Evolutionary conservation across 2,797 vertebrate species (phyloP), one percentile per base, ranked within the genome.

Genomic region (Nannoperca australis): DNA sequence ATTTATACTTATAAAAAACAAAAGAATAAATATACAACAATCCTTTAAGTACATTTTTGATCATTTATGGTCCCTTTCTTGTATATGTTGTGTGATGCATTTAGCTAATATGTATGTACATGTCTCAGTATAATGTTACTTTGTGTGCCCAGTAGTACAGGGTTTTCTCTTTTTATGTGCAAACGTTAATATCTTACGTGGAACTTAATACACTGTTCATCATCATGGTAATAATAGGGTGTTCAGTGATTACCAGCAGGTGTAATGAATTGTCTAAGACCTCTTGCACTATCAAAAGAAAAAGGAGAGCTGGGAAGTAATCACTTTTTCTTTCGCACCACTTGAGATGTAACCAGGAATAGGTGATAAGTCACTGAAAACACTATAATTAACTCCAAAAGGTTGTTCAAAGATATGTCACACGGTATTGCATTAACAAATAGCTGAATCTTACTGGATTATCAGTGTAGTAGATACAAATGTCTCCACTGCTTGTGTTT

Each of bases 331-430:
- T 60, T 59, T 60, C 58, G 27, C n/a, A 14, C 24, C 22, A 7
- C 24, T 27, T 81, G 0, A 78, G 58, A 85, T 68, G 49, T 8
- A 84, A 84, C 85, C 82, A 83, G 38, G 5, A 59, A 27, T 81
- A 65, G 82, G 20, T 15, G 56, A 27, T 81, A 65, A 84, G 20
- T 15, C n/a, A 38, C 17, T 65, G 44, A 64, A 78, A 70, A 55
- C 6, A 44, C 30, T 63, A 56, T 17, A 38, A 49, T 58, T 34
- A 45, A 32, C 34, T 44, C 0, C 1, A 61, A 76, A 38, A 51
- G 13, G 11, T 45, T 45, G n/a, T 34, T 76, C 32, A 54, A 55
- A 83, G 18, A 54, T 13, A 38, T 32, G 0, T 61, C 32, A 73
- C 60, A 55, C n/a, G 22, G 38, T 59, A 38, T 63, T 22, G 27